phyloP scores from a whole-genome alignment of 2,797 vertebrate genomes.

The Cyprinodon diabolis region DNA sequence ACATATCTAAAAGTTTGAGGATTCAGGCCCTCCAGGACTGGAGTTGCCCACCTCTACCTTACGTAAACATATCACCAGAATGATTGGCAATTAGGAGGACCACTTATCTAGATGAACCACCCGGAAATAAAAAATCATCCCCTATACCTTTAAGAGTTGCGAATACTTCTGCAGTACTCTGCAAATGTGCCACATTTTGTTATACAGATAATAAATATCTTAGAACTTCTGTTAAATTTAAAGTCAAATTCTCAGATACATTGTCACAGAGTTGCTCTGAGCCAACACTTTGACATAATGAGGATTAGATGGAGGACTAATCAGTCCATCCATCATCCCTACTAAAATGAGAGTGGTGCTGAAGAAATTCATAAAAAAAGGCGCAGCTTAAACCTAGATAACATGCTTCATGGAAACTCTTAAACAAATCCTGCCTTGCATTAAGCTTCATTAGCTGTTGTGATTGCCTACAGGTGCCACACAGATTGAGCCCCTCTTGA shows the following conservation, averaged over 20 bases:
- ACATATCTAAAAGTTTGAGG: too few species aligned
- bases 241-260: constrained; percentile 39
- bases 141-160: not conserved
- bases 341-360: constrained; percentile 13
- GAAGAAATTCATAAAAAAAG: constrained; percentile 8
- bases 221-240: constrained; percentile 12
- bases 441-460: constrained; percentile 44
- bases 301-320: constrained; percentile 29
- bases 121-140: too few species aligned
- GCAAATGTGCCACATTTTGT: not conserved
- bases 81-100: too few species aligned
- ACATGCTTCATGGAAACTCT: constrained; percentile 16
- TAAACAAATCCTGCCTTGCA: constrained; percentile 25
- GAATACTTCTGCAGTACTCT: not conserved
- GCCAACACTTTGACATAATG: constrained; percentile 10
- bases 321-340: constrained; percentile 47
- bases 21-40: too few species aligned
- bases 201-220: not conserved
- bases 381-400: constrained; percentile 18
- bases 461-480: constrained; percentile 66
- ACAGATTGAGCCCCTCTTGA: constrained; percentile 62
- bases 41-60: too few species aligned
- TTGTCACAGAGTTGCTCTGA: constrained; percentile 25
- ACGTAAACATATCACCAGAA: too few species aligned
- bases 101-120: too few species aligned